These are phyloP conservation scores for Eumeta japonica DNA, from an alignment of 1,140 invertebrate species.

Conservation along the genomic window DNA sequence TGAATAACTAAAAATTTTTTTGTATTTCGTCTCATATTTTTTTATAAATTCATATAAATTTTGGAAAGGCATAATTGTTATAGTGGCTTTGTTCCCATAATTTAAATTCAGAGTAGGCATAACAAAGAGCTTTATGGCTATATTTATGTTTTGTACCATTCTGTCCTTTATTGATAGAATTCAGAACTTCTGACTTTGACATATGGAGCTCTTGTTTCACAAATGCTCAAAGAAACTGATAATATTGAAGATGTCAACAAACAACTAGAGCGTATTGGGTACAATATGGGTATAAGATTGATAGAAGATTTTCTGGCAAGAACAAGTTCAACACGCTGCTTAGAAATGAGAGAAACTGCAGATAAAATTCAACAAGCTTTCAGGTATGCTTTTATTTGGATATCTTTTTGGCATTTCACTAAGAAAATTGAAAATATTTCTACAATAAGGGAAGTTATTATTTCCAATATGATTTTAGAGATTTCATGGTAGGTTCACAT, in stretches of 20 bases:
- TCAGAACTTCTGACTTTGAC: conserved; percentile 96
- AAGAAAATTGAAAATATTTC: no score
- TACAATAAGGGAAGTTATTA: neutral
- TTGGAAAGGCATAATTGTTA: no score
- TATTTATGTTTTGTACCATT: conserved; percentile 1
- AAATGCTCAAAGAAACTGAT: conserved; percentile 96
- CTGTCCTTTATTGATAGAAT: conserved; percentile 66
- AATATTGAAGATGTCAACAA: conserved; percentile 96
- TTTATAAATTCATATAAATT: neutral
- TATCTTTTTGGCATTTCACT: no score
- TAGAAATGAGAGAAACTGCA: conserved; percentile 95
- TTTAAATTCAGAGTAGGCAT: no score
- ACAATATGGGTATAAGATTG: conserved; percentile 96
- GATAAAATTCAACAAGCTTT: conserved; percentile 87
- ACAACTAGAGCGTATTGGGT: conserved; percentile 90
- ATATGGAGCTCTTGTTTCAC: conserved; percentile 95
- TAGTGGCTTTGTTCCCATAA: no score
- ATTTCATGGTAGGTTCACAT: no score
- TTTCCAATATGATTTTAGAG: conserved; percentile 23
- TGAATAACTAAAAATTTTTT: no score
- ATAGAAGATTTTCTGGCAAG: conserved; percentile 97
- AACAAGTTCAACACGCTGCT: conserved; percentile 85
- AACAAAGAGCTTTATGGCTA: no score
- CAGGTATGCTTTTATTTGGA: conserved; percentile 19
- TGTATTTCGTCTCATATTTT: neutral